Conservation (phyloP, 2,888 invertebrate species). For the Xestia sexstrigata region DNA sequence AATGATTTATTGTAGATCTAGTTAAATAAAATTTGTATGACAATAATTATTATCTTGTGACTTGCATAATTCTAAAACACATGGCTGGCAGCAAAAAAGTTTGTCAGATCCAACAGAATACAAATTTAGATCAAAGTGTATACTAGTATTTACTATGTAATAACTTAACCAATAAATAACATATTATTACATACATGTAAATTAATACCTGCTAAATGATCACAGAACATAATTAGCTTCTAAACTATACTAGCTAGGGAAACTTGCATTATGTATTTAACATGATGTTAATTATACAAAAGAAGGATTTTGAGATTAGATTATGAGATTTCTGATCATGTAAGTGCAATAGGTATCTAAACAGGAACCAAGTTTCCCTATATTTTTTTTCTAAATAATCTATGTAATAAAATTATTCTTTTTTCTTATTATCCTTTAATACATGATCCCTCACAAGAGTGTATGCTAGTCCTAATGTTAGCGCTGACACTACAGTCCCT, state of each 20-base stretch:
- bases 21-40: constrained; percentile 2
- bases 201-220: constrained; percentile 76
- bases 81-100: constrained; percentile 37
- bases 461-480: constrained; percentile 93
- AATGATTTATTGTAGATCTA: constrained; percentile 11
- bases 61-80: constrained; percentile 34
- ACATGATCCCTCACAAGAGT: constrained; percentile 91
- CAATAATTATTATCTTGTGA: constrained; percentile 21
- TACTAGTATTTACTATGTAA: constrained; percentile 27
- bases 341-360: constrained; percentile 30
- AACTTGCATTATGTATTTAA: constrained; percentile 50
- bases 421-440: constrained; percentile 80
- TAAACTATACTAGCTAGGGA: constrained; percentile 65
- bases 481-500: constrained; percentile 94
- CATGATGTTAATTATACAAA: neutral
- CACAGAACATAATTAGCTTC: constrained; percentile 76
- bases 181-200: constrained; percentile 63
- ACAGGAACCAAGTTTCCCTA: constrained; percentile 47
- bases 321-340: constrained; percentile 61
- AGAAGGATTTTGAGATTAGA: constrained; percentile 40
- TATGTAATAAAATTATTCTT: constrained; percentile 63
- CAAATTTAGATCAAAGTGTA: constrained; percentile 46
- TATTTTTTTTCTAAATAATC: constrained; percentile 31
- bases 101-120: constrained; percentile 58
- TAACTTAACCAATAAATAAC: constrained; percentile 66